Conservation (phyloP, 2,797 vertebrate species). For the Notolepis coatsorum region DNA sequence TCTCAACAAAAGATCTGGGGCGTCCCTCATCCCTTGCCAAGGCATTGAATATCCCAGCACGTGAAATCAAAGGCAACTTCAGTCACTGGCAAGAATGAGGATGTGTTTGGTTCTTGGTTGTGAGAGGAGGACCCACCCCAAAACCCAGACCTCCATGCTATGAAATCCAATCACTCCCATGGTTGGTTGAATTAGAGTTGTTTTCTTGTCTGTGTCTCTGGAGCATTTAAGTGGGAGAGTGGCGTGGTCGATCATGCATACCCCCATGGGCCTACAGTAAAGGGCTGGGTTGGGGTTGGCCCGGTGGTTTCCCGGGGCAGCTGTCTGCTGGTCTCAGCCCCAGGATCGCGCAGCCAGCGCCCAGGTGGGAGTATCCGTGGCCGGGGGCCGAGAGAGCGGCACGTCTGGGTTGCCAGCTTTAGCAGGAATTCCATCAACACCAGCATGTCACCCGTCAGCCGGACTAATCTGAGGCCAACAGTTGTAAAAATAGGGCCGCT, state of each 20-base stretch:
- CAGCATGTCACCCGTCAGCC: constrained; percentile 64
- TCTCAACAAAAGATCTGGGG: constrained; percentile 49
- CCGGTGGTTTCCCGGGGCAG: constrained; percentile 29
- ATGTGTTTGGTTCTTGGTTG: constrained; percentile 41
- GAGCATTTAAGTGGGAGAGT: constrained; percentile 34
- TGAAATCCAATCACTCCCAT: constrained; percentile 49
- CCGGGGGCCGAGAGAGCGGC: constrained; percentile 15
- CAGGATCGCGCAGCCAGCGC: constrained; percentile 24
- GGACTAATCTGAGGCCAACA: constrained; percentile 70
- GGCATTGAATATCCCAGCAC: constrained; percentile 34
- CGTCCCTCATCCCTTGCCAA: constrained; percentile 33
- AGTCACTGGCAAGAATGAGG: constrained; percentile 36
- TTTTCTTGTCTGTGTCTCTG: not conserved
- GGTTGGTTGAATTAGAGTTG: constrained; percentile 5
- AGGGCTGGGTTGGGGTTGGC: constrained; percentile 18
- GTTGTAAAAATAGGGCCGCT: constrained; percentile 70
- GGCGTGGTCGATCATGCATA: constrained; percentile 27
- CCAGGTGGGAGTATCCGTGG: constrained; percentile 53
- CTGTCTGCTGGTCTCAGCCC: constrained; percentile 33
- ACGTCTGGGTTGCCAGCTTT: constrained; percentile 52
- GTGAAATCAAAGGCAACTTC: constrained; percentile 43
- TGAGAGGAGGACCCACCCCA: constrained; percentile 26
- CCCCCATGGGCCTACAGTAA: constrained; percentile 9
- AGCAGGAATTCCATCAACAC: constrained; percentile 64
- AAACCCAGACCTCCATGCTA: constrained; percentile 11